Percentiles rank a stretch among this genome's conserved stretches.
Evolutionary conservation across 2,888 invertebrate species (phyloP).

Genomic region (Epistrophe eligans): DNA sequence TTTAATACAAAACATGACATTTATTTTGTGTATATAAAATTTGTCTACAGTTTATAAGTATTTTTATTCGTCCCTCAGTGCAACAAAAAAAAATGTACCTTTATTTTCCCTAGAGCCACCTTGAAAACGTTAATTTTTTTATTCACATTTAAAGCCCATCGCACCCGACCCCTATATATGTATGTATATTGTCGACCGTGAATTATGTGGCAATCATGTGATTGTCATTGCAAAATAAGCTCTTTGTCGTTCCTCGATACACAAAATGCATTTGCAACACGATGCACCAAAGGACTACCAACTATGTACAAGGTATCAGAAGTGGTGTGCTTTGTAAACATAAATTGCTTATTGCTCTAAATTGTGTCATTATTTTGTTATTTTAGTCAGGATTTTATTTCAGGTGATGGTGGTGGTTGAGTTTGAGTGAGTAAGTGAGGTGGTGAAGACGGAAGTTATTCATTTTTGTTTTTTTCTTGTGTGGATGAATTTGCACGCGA

Average conservation of each 20-base stretch:
- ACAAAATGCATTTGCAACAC: slow-evolving; percentile 33
- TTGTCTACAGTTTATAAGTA: no score
- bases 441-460: not conserved
- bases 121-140: slow-evolving; percentile 1
- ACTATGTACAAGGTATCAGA: not conserved
- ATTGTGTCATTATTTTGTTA: slow-evolving; percentile 47
- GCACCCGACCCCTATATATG: not conserved
- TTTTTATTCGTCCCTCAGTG: no score
- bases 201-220: slow-evolving; percentile 49
- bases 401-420: not conserved
- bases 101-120: not conserved
- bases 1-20: no score
- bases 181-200: slow-evolving; percentile 39
- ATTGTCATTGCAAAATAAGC: slow-evolving; percentile 46
- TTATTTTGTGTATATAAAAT: no score
- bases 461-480: slow-evolving; percentile 13
- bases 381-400: slow-evolving; percentile 32
- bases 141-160: slow-evolving; percentile 7
- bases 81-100: not conserved
- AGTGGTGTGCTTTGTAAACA: slow-evolving; percentile 45
- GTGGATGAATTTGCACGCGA: slow-evolving; percentile 41
- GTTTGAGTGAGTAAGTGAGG: rapidly evolving
- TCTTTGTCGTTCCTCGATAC: not conserved
- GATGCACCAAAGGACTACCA: slow-evolving; percentile 21
- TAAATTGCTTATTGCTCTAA: slow-evolving; percentile 49